Conservation (phyloP, 2,797 vertebrate species). For the Chelon labrosus region DNA sequence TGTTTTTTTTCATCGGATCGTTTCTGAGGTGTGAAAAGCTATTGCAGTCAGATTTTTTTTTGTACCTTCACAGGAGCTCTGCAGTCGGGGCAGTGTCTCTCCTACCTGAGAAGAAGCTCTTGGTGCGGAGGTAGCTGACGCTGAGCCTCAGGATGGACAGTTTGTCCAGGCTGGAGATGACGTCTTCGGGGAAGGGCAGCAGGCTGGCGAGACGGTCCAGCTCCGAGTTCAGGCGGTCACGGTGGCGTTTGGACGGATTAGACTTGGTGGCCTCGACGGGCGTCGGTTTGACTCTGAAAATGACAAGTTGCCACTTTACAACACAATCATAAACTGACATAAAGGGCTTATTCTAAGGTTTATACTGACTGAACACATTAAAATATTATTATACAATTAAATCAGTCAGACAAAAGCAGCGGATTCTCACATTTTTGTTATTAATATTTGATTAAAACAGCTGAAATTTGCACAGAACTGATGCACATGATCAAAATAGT, state of each 20-base stretch:
- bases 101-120: constrained; percentile 84
- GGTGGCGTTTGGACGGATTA: constrained; percentile 86
- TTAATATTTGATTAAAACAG: neutral
- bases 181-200: constrained; percentile 84
- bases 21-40: constrained; percentile 44
- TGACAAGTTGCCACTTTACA: no score
- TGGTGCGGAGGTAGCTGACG: constrained; percentile 84
- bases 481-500: neutral
- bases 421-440: no score
- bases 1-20: constrained; percentile 13
- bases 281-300: constrained; percentile 72
- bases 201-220: constrained; percentile 85
- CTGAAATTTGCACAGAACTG: neutral
- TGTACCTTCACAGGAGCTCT: no score
- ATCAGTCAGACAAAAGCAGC: no score
- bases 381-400: no score
- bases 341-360: no score
- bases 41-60: constrained; percentile 12
- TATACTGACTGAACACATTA: no score
- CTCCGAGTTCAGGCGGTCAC: constrained; percentile 86
- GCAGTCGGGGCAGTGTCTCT: no score
- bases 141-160: constrained; percentile 86
- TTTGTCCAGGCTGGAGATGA: constrained; percentile 85
- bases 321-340: no score
- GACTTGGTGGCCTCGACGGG: constrained; percentile 77